Evolutionary conservation across 2,797 vertebrate genomes (phyloP).

Genomic region (Odontamblyopus lacepedii): DNA sequence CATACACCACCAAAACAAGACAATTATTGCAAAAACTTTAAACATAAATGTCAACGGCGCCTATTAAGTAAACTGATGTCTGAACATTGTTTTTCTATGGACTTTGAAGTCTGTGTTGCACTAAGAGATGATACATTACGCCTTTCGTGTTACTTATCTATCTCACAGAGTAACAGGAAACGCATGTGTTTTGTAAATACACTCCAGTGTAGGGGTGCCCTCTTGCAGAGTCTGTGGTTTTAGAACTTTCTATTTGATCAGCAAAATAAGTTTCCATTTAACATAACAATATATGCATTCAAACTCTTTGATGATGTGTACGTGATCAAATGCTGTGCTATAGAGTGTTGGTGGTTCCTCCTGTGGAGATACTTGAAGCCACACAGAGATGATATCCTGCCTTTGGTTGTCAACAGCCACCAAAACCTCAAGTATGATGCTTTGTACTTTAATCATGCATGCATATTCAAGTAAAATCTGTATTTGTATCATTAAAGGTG

Average conservation of each 20-base stretch:
- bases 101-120: conserved; percentile 6
- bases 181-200: conserved; percentile 9
- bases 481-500: background rate
- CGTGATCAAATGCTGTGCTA: background rate
- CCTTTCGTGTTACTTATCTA: background rate
- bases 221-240: conserved; percentile 7
- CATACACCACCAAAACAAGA: background rate
- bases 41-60: background rate
- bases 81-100: background rate
- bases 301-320: background rate
- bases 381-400: background rate
- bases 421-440: background rate
- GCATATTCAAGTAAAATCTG: background rate
- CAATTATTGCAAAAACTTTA: background rate
- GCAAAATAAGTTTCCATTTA: background rate
- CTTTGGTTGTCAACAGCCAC: background rate
- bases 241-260: conserved; percentile 6
- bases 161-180: conserved; percentile 6
- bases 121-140: background rate
- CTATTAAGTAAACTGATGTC: conserved; percentile 5
- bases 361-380: background rate
- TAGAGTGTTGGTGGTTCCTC: background rate
- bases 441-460: background rate
- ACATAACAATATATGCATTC: background rate
- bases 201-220: background rate